These are phyloP conservation scores for Nansenia antarctica DNA, from an alignment of 2,113 vertebrate species.

Conservation along the genomic window DNA sequence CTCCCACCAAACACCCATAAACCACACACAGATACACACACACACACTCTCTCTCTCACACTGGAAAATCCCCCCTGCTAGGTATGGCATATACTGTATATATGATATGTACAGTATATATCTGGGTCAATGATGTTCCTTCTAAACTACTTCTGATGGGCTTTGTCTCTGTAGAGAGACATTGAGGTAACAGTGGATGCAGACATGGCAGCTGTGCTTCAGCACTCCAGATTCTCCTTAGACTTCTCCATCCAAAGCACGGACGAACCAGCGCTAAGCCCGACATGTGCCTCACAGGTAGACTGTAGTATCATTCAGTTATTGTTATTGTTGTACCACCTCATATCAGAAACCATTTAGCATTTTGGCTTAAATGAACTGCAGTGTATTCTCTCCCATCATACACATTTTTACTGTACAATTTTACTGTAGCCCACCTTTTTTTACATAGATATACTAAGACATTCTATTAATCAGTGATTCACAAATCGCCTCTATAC, in stretches of 20 bases:
- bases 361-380: too few relatives aligned
- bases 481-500: background rate
- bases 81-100: too few relatives aligned
- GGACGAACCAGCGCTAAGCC: background rate
- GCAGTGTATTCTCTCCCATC: background rate
- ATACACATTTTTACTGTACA: background rate
- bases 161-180: background rate
- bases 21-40: too few relatives aligned
- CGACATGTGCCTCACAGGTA: background rate
- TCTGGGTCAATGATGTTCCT: too few relatives aligned
- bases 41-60: too few relatives aligned
- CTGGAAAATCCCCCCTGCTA: too few relatives aligned
- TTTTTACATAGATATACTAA: background rate
- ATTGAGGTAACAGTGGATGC: background rate
- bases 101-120: too few relatives aligned
- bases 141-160: too few relatives aligned
- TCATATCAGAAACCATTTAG: background rate
- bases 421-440: too few relatives aligned
- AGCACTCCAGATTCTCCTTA: background rate
- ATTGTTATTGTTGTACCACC: too few relatives aligned
- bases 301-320: background rate
- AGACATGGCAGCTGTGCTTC: background rate
- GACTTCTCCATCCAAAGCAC: background rate
- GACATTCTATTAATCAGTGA: background rate
- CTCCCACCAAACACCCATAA: too few relatives aligned